Evolutionary conservation across 2,113 vertebrate genomes (phyloP).

Genomic region (Urocolius indicus): DNA sequence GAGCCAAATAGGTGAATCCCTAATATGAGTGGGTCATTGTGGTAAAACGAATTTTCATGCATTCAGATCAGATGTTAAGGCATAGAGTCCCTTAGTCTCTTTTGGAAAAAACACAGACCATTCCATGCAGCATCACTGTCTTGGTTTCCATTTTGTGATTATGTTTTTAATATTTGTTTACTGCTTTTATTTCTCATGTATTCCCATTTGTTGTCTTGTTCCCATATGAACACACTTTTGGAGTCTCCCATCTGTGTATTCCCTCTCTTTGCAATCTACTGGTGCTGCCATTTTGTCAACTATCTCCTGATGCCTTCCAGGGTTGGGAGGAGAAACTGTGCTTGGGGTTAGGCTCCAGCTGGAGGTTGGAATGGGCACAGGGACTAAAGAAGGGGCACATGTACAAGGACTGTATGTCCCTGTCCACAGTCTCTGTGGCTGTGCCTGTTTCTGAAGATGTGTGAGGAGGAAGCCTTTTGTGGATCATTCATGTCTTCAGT

Average conservation of each 20-base stretch:
- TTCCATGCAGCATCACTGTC: neutral
- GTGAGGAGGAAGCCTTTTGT: neutral
- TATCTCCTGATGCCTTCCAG: neutral
- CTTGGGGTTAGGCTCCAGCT: neutral
- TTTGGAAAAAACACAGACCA: neutral
- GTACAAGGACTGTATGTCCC: accelerated
- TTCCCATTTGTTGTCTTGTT: neutral
- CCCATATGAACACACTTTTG: neutral
- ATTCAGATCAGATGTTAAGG: neutral
- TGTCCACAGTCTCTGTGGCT: neutral
- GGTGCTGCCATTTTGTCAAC: neutral
- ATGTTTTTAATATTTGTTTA: neutral
- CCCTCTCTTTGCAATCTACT: neutral
- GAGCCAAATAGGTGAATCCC: neutral
- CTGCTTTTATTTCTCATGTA: neutral
- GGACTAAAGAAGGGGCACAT: accelerated
- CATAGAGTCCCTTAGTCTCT: neutral
- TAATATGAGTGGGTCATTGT: neutral
- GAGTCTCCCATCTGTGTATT: neutral
- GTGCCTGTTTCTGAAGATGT: neutral
- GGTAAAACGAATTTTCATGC: neutral
- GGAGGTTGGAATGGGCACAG: accelerated
- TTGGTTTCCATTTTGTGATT: neutral
- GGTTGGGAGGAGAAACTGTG: neutral
- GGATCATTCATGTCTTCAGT: neutral